Conservation (phyloP, 2,888 invertebrate genomes). For the Sphaerophoria taeniata region DNA sequence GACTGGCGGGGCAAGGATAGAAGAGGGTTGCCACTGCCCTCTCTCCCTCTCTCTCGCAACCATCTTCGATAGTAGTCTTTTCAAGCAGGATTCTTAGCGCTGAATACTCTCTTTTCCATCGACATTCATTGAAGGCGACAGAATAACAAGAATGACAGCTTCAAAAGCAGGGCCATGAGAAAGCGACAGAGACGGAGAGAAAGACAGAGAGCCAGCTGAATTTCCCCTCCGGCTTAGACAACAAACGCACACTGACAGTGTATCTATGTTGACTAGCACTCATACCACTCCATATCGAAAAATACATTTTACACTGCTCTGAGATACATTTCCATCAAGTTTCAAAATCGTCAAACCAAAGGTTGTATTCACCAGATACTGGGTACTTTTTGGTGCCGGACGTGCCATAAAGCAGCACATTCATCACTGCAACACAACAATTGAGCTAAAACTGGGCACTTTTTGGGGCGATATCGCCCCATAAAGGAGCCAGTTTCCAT, state of each 20-base stretch:
- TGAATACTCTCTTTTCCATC: constrained; percentile 46
- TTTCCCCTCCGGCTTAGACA: constrained; percentile 74
- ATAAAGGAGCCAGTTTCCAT: constrained; percentile 78
- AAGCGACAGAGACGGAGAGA: constrained; percentile 20
- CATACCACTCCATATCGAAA: constrained; percentile 63
- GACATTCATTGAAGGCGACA: neutral
- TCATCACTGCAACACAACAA: constrained; percentile 3
- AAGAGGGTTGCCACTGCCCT: constrained; percentile 27
- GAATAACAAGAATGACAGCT: neutral
- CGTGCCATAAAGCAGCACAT: constrained; percentile 53
- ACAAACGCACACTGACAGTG: constrained; percentile 33
- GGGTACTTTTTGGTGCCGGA: constrained; percentile 63
- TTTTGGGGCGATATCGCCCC: constrained; percentile 80
- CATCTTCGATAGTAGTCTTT: constrained; percentile 1
- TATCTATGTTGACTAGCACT: constrained; percentile 65
- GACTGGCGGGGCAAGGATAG: constrained; percentile 34
- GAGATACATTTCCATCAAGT: constrained; percentile 75
- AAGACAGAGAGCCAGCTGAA: constrained; percentile 49
- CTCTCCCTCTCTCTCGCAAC: constrained; percentile 13
- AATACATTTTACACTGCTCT: constrained; percentile 76
- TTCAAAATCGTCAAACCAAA: constrained; percentile 44
- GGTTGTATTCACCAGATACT: constrained; percentile 40
- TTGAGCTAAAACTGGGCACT: constrained; percentile 78
- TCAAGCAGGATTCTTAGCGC: constrained; percentile 42
- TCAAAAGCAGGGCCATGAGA: neutral